Evolutionary conservation across 1,140 invertebrate species (phyloP), one percentile per base, ranked within the genome.

Genomic region (Pachyrhynchus sulphureomaculatus): DNA sequence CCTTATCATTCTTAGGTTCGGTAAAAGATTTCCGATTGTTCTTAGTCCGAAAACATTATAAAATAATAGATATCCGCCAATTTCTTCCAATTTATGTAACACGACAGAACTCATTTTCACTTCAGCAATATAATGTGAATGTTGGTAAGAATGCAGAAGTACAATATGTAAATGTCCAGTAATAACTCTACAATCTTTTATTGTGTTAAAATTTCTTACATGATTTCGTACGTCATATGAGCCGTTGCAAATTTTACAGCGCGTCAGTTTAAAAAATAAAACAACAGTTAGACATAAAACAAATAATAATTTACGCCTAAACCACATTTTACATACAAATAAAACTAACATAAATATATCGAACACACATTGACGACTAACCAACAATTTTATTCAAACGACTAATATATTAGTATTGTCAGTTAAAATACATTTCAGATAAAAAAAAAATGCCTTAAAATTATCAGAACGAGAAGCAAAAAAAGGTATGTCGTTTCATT

Each of bases 1-100:
- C 18, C 94, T 83, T 59, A 99, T 97, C 15, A 98, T 87, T 12
- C 88, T 78, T 68, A 99, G 80, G 79, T 98, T 98, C 5, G 96
- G 96, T 77, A 99, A 98, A 15, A 99, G 79, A 63, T 85, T 79
- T 5, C 85, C 83, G 12, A 99, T 78, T 45, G 89, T 89, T 29
- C 80, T 81, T 15, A 99, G 77, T 23, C 89, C 88, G 65, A 82
- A 83, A 10, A 92, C 86, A 64, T 91, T 84, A 72, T 84, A 91
- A 1, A 92, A 65, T 12, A 92, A 69, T 34, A 93, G 75, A 70
- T 87, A 88, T 58, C 82, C 87, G n/a, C 86, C 88, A 49, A 91
- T 88, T 78, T 90, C 76, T 51, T 76, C 72, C 32, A 84, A 70
- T 15, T 86, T 78, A 4, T 87, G 87, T 75, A 86, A 89, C 2